Evolutionary conservation across 2,797 vertebrate genomes (phyloP), one percentile per base, ranked within the genome.

Genomic region (Coilia nasus): DNA sequence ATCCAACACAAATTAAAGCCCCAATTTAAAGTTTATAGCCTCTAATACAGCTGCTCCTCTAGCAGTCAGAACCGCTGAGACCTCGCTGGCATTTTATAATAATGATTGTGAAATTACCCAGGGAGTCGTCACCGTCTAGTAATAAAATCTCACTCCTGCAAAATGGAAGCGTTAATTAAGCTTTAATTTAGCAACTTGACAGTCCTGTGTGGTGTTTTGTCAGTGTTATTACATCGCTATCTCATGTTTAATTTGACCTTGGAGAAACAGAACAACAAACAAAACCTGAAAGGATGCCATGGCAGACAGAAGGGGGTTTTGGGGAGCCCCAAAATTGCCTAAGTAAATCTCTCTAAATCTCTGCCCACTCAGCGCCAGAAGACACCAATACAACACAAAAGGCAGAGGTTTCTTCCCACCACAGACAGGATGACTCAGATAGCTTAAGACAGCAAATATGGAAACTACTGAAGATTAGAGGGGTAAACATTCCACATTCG

Each of bases 91-190:
- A 81, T 88, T 89, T 87, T 87, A 81, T 64, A 87, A 88, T 87
- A 87, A 89, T 83, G 86, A 88, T 78, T 71, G 84, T 83, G 47
- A 85, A 86, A 89, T 85, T 84, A 88, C 86, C 88, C 85, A 62
- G 85, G 86, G 88, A 86, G 83, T 85, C 87, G 71, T 85, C 84
- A 60, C 87, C 9, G 59, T 85, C 82, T 75, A 71, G 82, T 85
- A 86, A 90, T 90, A 88, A 88, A 88, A 87, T 83, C 84, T 28
- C 6, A 31, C 86, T 85, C 88, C 85, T 47, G 75, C 46, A 89
- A 85, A 89, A 88, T 57, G 80, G 82, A 88, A 89, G 83, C 83
- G 83, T 88, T 88, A 90, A 89, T 90, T 89, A 89, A 87, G 84
- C 82, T 86, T 85, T 88, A 85, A 82, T 88, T 90, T 88, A 90